These are phyloP conservation scores for Peromyscus californicus DNA, from an alignment of 2,113 vertebrate species.

Conservation along the genomic window DNA sequence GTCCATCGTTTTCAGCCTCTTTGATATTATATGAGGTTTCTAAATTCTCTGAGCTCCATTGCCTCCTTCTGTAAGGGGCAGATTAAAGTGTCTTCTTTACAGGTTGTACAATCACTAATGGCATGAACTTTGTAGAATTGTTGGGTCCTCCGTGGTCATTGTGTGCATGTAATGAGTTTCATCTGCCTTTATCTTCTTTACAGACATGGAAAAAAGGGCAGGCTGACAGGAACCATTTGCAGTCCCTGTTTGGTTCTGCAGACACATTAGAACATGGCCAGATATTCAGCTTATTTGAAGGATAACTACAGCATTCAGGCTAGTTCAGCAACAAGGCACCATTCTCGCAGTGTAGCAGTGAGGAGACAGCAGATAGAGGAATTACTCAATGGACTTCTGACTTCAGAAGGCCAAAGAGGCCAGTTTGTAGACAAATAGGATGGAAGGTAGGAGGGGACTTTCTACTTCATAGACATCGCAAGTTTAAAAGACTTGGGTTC, in stretches of 20 bases:
- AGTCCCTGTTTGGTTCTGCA: background rate
- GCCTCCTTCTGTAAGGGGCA: background rate
- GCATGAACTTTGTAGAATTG: background rate
- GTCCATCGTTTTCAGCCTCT: background rate
- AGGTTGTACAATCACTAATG: background rate
- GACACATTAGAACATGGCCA: background rate
- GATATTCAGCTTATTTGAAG: background rate
- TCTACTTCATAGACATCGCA: conserved; percentile 13
- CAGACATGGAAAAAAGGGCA: background rate
- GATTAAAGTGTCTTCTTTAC: background rate
- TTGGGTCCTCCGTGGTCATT: background rate
- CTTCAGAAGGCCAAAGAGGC: background rate
- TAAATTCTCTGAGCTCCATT: background rate
- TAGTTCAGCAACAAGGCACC: background rate
- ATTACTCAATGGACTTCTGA: background rate
- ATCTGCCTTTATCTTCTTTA: background rate
- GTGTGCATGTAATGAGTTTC: background rate
- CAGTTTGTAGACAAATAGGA: background rate
- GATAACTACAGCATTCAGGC: background rate
- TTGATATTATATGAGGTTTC: background rate
- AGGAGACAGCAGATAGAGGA: background rate
- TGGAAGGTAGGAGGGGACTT: conserved; percentile 22
- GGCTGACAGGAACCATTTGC: background rate
- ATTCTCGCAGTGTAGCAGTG: background rate
- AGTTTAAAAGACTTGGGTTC: conserved; percentile 41